Percentiles rank a stretch among this genome's conserved stretches.
phyloP scores from a whole-genome alignment of 2,888 invertebrate species.

The Zhengitettix transpicula region DNA sequence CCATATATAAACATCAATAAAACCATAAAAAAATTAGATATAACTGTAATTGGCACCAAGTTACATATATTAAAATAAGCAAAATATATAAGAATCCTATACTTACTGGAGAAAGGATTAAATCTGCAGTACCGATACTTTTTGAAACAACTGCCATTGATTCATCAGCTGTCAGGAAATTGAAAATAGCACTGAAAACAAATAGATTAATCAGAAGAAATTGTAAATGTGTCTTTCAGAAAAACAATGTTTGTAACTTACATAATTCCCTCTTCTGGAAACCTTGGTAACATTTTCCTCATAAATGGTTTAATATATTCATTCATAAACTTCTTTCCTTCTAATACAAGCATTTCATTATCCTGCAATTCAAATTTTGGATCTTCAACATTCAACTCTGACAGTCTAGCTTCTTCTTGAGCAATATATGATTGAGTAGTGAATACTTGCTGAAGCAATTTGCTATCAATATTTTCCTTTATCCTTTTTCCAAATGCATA shows the following conservation, averaged over 20 bases:
- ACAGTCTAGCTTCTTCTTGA: constrained; percentile 48
- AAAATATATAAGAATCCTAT: constrained; percentile 5
- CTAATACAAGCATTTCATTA: constrained; percentile 48
- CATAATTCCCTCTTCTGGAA: constrained; percentile 49
- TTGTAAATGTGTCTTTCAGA: background rate
- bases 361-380: constrained; percentile 38
- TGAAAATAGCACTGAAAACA: constrained; percentile 35
- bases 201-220: constrained; percentile 3
- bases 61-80: too few species aligned
- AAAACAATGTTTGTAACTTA: background rate
- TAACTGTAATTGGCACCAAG: too few species aligned
- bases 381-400: constrained; percentile 49
- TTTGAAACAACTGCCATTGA: constrained; percentile 52
- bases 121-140: constrained; percentile 66
- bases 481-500: constrained; percentile 76
- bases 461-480: constrained; percentile 61
- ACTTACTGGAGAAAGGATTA: constrained; percentile 61
- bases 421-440: constrained; percentile 62
- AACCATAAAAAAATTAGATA: too few species aligned
- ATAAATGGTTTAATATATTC: constrained; percentile 51
- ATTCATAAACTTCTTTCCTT: constrained; percentile 49
- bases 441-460: constrained; percentile 57
- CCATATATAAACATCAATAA: too few species aligned
- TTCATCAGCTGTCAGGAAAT: constrained; percentile 45
- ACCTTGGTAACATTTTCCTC: constrained; percentile 46